These are phyloP conservation scores for Panulirus ornatus DNA, from an alignment of 1,140 invertebrate genomes.

Conservation along the genomic window DNA sequence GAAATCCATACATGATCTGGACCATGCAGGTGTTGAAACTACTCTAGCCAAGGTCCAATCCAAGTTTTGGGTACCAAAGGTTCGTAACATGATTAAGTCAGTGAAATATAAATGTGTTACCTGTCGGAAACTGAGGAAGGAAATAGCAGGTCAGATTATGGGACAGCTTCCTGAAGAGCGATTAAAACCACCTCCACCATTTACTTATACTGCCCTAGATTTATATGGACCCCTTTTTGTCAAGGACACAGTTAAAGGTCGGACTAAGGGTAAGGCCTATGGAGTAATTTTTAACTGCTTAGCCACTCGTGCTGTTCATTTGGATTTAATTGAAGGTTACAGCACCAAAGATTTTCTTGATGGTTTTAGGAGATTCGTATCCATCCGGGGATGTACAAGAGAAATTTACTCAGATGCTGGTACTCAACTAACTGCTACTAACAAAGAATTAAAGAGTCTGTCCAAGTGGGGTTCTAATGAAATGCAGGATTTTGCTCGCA, in stretches of 20 bases:
- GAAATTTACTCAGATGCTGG: constrained; percentile 25
- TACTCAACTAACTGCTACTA: constrained; percentile 19
- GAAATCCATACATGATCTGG: background rate
- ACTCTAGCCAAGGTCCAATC: too few species aligned
- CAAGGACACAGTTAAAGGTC: constrained; percentile 27
- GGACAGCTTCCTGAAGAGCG: background rate
- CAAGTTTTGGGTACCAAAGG: too few species aligned
- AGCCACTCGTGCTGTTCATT: constrained; percentile 31
- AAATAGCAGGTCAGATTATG: constrained; percentile 21
- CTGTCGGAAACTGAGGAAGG: background rate
- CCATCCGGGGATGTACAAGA: background rate
- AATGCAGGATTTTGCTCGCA: constrained; percentile 7
- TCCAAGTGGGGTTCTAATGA: background rate
- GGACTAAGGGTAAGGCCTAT: constrained; percentile 25
- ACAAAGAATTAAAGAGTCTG: constrained; percentile 11
- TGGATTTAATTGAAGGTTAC: constrained; percentile 42
- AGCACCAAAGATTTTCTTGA: background rate
- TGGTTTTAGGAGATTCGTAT: constrained; percentile 14
- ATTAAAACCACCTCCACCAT: constrained; percentile 27
- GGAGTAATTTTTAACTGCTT: constrained; percentile 13
- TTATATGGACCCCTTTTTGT: constrained; percentile 20
- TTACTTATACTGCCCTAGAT: constrained; percentile 14
- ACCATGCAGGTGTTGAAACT: background rate
- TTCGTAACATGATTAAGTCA: too few species aligned
- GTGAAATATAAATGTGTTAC: constrained; percentile 12